Base-by-base conservation (phyloP, 2,888 invertebrate species). In the Agrochola lychnidis region DNA sequence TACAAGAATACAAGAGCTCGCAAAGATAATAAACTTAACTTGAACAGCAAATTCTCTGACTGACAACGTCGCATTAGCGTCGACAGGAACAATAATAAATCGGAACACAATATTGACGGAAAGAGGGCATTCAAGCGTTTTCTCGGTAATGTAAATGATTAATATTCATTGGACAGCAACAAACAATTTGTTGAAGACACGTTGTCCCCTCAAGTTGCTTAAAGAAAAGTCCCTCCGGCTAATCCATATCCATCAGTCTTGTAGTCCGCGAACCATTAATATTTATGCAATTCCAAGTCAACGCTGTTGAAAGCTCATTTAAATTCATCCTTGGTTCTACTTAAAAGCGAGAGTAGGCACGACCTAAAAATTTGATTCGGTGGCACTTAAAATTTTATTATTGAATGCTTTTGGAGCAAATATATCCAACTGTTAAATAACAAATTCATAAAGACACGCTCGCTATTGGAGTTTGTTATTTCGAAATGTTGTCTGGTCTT, bases 221-320 rank as follows among this genome's bases (percentile, higher is more conserved):
- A 82, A 90, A 90, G 90, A 90, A 89, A 90, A 89, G 88, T 89
- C 83, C 84, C 87, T 88, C 83, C 77, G 68, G 89, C 91, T 94
- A 93, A 94, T 95, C 94, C 92, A 91, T 92, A 93, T 91, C 93
- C 92, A 93, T 94, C 93, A 93, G 93, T 92, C 92, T 92, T 91
- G 89, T 92, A 92, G 92, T 91, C 90, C 89, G 84, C 83, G 86
- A 86, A 89, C 89, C 94, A 96, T 96, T 94, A 96, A 95, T 95
- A 96, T 96, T 95, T 94, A 95, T 95, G 93, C 93, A 93, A 92
- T 92, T 93, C 93, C 91, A 89, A 94, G 93, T 94, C 94, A 92
- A 92, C 94, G 92, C 88, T 91, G 93, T 92, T 93, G 92, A 94
- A 91, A 93, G 94, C 95, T 94, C 92, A 95, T 96, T 96, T 94